Base-by-base conservation (phyloP, 2,797 vertebrate genomes). In the Smutsia gigantea region DNA sequence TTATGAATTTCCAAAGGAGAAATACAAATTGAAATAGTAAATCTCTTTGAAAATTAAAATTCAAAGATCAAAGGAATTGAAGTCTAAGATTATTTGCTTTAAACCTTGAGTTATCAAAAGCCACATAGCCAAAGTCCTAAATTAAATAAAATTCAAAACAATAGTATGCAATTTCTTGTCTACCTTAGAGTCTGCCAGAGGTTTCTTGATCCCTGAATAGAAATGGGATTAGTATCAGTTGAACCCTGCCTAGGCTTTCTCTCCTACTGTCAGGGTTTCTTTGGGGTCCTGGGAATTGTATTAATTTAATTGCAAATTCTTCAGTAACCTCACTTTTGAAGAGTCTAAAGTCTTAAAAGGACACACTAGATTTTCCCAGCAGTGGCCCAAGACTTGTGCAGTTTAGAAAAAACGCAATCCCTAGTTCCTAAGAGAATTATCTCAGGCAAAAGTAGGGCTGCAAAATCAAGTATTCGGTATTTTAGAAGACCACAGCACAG, bases 11-110 rank as follows among this genome's bases (percentile, higher is more conserved):
- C 12, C 27, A 39, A 72, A 87, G 57, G 59, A 79, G 27, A 86
- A 91, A 46, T 55, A 68, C 23, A 92, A 74, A 29, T 59, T 85
- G 72, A 53, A 87, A 57, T n/a, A 87, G 19, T 10, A 84, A 86
- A 79, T 84, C 2, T 7, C n/a, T 75, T 93, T 91, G 72, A 94
- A 97, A 96, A 75, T 91, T 90, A 84, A 93, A 95, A 86, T 39
- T 10, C 51, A 78, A 75, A 78, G 51, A 89, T 94, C 78, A 94
- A 95, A 95, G 66, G 1, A 74, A 91, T 37, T 89, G 46, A 64
- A 71, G 15, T 25, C 19, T 11, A 93, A 72, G 12, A 87, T 46
- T 8, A 42, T 51, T 83, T 89, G 8, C 39, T 83, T 53, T 71
- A 92, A 97, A 85, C 29, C 7, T 79, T 78, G 19, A 93, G 4